Percentiles rank a stretch among this genome's conserved stretches.
Conservation (phyloP, 2,113 vertebrate species). For the Vulpes ferrilata region DNA sequence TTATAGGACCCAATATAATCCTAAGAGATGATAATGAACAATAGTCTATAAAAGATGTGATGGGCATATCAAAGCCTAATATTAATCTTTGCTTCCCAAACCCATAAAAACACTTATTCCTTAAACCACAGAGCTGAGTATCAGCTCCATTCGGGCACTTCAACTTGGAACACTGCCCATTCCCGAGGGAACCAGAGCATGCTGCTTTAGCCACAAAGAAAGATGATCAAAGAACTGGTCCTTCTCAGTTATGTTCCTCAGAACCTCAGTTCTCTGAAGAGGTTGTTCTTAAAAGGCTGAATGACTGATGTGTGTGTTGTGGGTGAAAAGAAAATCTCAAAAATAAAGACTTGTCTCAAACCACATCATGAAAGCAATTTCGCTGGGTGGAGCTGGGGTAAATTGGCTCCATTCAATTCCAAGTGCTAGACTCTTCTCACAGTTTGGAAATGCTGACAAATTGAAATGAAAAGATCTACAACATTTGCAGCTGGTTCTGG, state of each 20-base stretch:
- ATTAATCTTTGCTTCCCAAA: slow-evolving; percentile 54
- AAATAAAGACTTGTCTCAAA: slow-evolving; percentile 56
- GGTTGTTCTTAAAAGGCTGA: slow-evolving; percentile 34
- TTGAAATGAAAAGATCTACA: not conserved
- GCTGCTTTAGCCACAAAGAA: slow-evolving; percentile 19
- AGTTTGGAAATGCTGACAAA: not conserved
- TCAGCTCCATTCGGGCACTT: not conserved
- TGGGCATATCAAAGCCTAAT: not conserved
- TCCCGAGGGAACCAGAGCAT: not conserved
- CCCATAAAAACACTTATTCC: not conserved
- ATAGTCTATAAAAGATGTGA: not conserved
- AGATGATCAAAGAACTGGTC: slow-evolving; percentile 59
- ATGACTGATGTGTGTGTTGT: slow-evolving; percentile 34
- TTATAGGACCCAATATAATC: not conserved
- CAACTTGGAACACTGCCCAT: not conserved
- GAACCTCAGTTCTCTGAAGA: slow-evolving; percentile 57
- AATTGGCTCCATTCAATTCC: not conserved
- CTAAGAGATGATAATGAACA: slow-evolving; percentile 18
- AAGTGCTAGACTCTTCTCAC: not conserved
- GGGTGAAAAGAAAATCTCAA: slow-evolving; percentile 47
- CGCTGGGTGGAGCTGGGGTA: not conserved
- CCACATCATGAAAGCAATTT: slow-evolving; percentile 10
- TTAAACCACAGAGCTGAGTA: slow-evolving; percentile 12
- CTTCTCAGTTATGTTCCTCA: slow-evolving; percentile 45
- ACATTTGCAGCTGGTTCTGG: not conserved